A percentile compares a stretch with the other conserved stretches of the same genome.
Evolutionary conservation across 2,888 invertebrate species (phyloP).

Genomic region (Melinaea menophilus): DNA sequence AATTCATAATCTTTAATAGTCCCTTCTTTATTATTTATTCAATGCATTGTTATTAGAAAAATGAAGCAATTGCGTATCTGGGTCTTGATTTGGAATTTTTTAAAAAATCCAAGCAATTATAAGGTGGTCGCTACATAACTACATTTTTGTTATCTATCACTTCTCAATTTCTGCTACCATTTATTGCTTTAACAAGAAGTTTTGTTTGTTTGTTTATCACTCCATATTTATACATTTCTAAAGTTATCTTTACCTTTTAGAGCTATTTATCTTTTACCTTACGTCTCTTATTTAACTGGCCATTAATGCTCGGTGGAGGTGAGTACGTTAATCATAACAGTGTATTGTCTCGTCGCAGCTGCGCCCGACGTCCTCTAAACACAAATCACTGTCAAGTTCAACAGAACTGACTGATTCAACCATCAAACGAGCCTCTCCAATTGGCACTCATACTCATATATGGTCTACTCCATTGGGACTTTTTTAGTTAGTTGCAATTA

Average conservation of each 20-base stretch:
- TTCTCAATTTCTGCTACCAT: no score
- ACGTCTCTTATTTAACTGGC: background rate
- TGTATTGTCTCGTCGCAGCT: slow-evolving; percentile 60
- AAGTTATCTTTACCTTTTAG: no score
- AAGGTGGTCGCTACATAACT: no score
- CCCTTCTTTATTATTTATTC: no score
- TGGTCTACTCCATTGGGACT: background rate
- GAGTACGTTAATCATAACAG: slow-evolving; percentile 50
- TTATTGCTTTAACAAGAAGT: no score
- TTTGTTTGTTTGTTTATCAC: no score
- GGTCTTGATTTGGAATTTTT: slow-evolving; percentile 1
- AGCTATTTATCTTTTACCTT: no score
- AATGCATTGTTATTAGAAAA: no score
- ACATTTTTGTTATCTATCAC: no score
- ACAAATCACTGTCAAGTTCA: slow-evolving; percentile 67
- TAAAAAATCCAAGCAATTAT: no score
- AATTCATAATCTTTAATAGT: no score
- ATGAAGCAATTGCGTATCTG: background rate
- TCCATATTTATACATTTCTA: no score
- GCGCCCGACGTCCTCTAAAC: slow-evolving; percentile 53
- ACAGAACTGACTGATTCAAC: slow-evolving; percentile 48
- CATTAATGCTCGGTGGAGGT: slow-evolving; percentile 30
- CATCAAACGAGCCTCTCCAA: slow-evolving; percentile 19
- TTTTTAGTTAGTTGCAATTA: background rate
- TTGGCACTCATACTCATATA: slow-evolving; percentile 32